Evolutionary conservation across 2,797 vertebrate genomes (phyloP), one percentile per base, ranked within the genome.

Genomic region (Rhinella marina): DNA sequence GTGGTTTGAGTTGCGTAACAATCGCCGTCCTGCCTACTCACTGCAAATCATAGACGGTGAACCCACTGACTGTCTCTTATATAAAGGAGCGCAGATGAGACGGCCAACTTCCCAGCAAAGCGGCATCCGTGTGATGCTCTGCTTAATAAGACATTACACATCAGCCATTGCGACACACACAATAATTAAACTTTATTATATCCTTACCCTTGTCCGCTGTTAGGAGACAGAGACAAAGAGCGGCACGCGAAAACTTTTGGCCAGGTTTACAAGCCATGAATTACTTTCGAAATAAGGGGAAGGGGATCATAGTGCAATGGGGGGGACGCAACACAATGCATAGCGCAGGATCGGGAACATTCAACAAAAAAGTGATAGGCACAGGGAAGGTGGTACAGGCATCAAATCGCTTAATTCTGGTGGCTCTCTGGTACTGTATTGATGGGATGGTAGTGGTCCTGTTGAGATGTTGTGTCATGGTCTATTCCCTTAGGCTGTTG

Each of bases 61-160:
- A 75, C 56, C 29, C 59, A 84, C n/a, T 48, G 29, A 75, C 82
- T 56, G 25, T 59, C 54, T 32, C 56, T 21, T 57, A 57, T 61
- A 59, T 59, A 48, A 84, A 73, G 50, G 13, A 27, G 16, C 23
- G 23, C 41, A 50, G 82, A 84, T 13, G 68, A 84, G 68, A n/a
- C 13, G 54, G 82, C 68, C 68, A 59, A 84, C 70, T 84, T 84
- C 82, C 81, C 70, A 84, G 82, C 23, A 75, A 17, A 72, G 66
- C 57, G 25, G 25, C 17, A 21, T 72, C n/a, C 72, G 27, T 59
- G 68, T 84, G 82, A 84, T 52, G 66, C 79, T 81, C 79, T 1
- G 21, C 29, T 62, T 77, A 61, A 62, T 62, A 62, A 61, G 11
- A 41, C 82, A 84, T 84, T 73, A 57, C 68, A 84, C 66, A 59